phyloP scores from a whole-genome alignment of 2,113 vertebrate genomes.

The Percopsis transmontana region DNA sequence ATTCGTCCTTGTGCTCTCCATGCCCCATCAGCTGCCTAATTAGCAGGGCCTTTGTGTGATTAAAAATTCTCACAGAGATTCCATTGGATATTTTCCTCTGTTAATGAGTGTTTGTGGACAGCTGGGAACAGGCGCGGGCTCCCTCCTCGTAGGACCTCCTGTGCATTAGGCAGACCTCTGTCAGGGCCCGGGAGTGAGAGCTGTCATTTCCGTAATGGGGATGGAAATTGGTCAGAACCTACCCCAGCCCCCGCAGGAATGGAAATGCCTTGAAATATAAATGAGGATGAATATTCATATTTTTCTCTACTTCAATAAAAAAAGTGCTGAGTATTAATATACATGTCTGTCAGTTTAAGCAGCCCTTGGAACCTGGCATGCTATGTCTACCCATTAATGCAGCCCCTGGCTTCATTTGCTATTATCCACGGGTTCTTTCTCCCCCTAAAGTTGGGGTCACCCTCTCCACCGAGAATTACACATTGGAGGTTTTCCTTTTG shows the following conservation, averaged over 20 bases:
- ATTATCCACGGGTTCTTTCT: conserved; percentile 86
- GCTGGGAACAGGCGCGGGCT: conserved; percentile 89
- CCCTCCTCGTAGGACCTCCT: conserved; percentile 89
- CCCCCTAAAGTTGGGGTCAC: conserved; percentile 77
- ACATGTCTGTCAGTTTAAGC: conserved; percentile 94
- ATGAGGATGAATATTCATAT: conserved; percentile 99
- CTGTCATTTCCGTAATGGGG: conserved; percentile 96
- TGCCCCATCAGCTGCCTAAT: conserved; percentile 99
- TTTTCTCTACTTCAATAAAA: conserved; percentile 82
- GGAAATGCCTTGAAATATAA: conserved; percentile 99
- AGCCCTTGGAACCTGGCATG: conserved; percentile 77
- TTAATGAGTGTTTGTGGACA: conserved; percentile 99
- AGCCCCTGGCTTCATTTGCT: conserved; percentile 85
- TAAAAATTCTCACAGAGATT: conserved; percentile 99
- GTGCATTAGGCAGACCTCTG: conserved; percentile 93
- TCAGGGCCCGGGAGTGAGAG: conserved; percentile 97
- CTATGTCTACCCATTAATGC: conserved; percentile 85
- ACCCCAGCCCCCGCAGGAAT: conserved; percentile 86
- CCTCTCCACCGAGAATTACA: conserved; percentile 76
- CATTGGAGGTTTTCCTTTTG: conserved; percentile 77
- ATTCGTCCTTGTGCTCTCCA: conserved; percentile 99
- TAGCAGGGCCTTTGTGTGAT: conserved; percentile 97
- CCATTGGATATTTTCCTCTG: conserved; percentile 97
- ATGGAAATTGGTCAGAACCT: conserved; percentile 93
- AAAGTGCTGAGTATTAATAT: conserved; percentile 98